Evolutionary conservation across 2,797 vertebrate genomes (phyloP).

Genomic region (Pachyuromys duprasi): DNA sequence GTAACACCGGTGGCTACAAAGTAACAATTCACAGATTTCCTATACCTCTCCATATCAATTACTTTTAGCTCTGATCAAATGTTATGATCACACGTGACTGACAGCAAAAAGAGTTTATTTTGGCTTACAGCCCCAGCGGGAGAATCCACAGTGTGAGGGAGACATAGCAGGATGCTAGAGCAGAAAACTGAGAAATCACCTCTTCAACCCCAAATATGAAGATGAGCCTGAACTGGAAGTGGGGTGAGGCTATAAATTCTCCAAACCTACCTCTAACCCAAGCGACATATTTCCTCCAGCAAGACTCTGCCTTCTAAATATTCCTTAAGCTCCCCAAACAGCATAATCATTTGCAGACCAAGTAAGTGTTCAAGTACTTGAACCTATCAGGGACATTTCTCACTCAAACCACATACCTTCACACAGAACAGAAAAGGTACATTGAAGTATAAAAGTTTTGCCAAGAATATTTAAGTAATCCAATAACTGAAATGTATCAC

Average conservation of each 20-base stretch:
- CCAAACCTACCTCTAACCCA: too few species aligned
- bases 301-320: background rate
- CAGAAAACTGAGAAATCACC: background rate
- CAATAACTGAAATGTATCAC: background rate
- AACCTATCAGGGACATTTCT: background rate
- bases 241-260: background rate
- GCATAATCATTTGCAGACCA: background rate
- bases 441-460: background rate
- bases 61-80: background rate
- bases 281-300: background rate
- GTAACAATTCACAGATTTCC: background rate
- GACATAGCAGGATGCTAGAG: background rate
- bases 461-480: background rate
- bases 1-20: background rate
- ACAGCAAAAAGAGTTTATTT: background rate
- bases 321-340: background rate
- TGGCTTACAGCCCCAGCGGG: background rate
- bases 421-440: background rate
- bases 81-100: too few species aligned
- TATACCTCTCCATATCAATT: background rate
- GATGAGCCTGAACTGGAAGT: background rate
- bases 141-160: background rate
- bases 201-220: background rate
- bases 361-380: background rate
- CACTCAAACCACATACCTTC: background rate